Conservation (phyloP, 2,113 vertebrate genomes). For the Erythrolamprus reginae region DNA sequence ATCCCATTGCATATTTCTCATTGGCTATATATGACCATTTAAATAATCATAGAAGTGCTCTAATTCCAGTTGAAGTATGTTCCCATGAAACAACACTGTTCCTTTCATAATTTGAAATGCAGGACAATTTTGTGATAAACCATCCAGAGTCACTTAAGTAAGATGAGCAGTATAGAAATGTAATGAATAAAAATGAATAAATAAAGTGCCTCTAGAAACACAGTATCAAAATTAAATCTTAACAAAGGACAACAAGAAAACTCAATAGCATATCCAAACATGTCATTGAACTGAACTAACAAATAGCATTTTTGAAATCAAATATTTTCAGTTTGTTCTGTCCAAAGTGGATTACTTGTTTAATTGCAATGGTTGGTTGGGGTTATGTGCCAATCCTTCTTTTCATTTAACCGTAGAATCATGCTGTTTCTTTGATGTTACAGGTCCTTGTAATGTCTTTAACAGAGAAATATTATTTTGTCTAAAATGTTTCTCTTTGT, state of each 20-base stretch:
- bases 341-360: not conserved
- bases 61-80: not conserved
- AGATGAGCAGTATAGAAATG: not conserved
- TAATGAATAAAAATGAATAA: not conserved
- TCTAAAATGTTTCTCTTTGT: not conserved
- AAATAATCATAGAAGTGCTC: not conserved
- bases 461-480: not conserved
- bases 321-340: not conserved
- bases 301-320: not conserved
- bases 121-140: not conserved
- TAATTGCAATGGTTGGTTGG: not conserved
- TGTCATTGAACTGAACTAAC: no score
- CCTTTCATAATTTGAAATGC: not conserved
- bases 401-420: not conserved
- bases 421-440: not conserved
- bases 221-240: not conserved
- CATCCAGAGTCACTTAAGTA: not conserved
- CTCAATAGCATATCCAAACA: not conserved
- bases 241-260: not conserved
- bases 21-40: not conserved
- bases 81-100: not conserved
- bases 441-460: not conserved
- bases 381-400: not conserved
- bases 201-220: fast-evolving
- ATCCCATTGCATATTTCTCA: not conserved